Conservation (phyloP, 2,888 invertebrate genomes). For the Athripsodes cinereus region DNA sequence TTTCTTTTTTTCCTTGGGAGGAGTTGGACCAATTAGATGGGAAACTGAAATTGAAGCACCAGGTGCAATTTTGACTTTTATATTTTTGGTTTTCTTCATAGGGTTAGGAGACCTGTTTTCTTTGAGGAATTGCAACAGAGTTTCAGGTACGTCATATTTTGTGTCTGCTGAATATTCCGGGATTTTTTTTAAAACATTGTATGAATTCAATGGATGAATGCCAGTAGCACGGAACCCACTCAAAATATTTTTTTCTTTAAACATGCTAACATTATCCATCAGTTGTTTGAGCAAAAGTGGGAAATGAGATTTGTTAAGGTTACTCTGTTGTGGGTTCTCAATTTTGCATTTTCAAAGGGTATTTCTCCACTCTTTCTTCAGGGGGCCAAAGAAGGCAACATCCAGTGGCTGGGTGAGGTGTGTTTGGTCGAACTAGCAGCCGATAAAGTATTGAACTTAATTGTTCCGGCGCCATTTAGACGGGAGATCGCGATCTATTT, state of each 20-base stretch:
- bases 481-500: no score
- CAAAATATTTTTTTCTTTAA: neutral
- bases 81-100: neutral
- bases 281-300: no score
- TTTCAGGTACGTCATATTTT: neutral
- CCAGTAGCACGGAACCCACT: no score
- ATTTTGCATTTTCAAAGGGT: neutral
- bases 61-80: neutral
- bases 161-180: neutral
- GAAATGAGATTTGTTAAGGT: neutral
- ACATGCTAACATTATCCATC: neutral
- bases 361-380: neutral
- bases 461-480: no score
- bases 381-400: no score
- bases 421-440: no score
- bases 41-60: neutral
- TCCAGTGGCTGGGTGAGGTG: no score
- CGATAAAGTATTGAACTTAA: no score
- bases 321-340: neutral
- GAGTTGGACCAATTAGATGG: neutral
- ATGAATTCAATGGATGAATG: no score
- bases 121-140: neutral
- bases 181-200: no score
- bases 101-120: neutral
- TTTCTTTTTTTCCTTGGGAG: neutral